phyloP scores from a whole-genome alignment of 2,113 vertebrate genomes.

The Oncorhynchus tshawytscha region DNA sequence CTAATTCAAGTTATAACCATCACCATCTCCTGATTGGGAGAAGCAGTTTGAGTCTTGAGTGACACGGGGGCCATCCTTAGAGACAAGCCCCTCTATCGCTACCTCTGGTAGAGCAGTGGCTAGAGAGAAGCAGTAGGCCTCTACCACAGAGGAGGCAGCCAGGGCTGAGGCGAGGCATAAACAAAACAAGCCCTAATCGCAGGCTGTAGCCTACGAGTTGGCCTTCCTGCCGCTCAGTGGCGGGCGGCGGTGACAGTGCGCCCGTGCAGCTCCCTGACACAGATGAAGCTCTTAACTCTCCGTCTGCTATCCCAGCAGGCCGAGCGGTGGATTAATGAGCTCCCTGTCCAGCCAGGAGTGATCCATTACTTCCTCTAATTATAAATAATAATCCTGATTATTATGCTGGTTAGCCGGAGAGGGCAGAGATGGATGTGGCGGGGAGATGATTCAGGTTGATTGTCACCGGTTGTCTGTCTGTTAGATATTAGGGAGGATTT shows the following conservation, averaged over 20 bases:
- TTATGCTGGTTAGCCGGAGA: constrained; percentile 95
- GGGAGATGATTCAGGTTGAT: constrained; percentile 84
- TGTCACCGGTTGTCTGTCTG: constrained; percentile 35
- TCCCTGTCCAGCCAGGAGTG: constrained; percentile 90
- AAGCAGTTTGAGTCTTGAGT: constrained; percentile 33
- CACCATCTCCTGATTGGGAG: constrained; percentile 31
- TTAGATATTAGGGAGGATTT: constrained; percentile 34
- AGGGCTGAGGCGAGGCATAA: constrained; percentile 12
- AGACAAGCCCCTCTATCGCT: constrained; percentile 14
- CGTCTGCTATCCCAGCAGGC: constrained; percentile 85
- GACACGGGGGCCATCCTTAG: background rate
- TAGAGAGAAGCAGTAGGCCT: background rate
- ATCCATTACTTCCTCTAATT: constrained; percentile 99
- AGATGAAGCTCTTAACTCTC: constrained; percentile 87
- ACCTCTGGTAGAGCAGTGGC: background rate
- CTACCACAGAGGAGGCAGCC: constrained; percentile 17
- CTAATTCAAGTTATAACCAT: background rate
- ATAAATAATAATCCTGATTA: constrained; percentile 99
- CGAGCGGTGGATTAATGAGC: constrained; percentile 93
- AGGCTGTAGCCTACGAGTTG: constrained; percentile 56
- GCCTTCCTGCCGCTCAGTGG: constrained; percentile 58
- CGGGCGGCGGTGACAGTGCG: constrained; percentile 27
- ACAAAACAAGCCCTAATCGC: constrained; percentile 53
- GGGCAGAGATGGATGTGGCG: constrained; percentile 92
- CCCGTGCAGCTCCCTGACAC: constrained; percentile 79